Conservation (phyloP, 2,888 invertebrate species). For the Ochropleura leucogaster region DNA sequence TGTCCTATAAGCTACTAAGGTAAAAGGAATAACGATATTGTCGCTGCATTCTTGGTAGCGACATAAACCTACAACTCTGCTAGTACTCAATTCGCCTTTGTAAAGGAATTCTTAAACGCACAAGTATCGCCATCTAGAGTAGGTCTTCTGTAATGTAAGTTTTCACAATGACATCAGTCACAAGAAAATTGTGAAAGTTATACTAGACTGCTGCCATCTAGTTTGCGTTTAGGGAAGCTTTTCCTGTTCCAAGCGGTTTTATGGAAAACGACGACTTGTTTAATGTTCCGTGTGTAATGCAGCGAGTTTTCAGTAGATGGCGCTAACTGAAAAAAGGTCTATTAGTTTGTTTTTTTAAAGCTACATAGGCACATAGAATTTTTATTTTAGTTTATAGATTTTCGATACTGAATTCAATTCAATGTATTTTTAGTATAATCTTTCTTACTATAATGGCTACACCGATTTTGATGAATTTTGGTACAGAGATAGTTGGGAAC, state of each 20-base stretch:
- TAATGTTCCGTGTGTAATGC: not conserved
- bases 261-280: not conserved
- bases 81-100: not conserved
- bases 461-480: too few species aligned
- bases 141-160: not conserved
- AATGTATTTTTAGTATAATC: too few species aligned
- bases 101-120: not conserved
- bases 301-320: slow-evolving; percentile 5
- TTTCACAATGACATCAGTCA: not conserved
- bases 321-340: not conserved
- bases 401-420: too few species aligned
- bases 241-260: not conserved
- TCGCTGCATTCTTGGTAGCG: not conserved
- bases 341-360: not conserved
- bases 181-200: not conserved
- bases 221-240: not conserved
- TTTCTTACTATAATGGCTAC: too few species aligned
- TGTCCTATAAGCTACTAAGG: too few species aligned
- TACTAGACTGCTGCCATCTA: slow-evolving; percentile 41
- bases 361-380: too few species aligned
- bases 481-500: too few species aligned
- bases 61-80: not conserved
- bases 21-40: not conserved
- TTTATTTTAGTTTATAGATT: too few species aligned
- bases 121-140: slow-evolving; percentile 35